Conservation (phyloP, 2,113 vertebrate species). For the Cygnus buccinator region DNA sequence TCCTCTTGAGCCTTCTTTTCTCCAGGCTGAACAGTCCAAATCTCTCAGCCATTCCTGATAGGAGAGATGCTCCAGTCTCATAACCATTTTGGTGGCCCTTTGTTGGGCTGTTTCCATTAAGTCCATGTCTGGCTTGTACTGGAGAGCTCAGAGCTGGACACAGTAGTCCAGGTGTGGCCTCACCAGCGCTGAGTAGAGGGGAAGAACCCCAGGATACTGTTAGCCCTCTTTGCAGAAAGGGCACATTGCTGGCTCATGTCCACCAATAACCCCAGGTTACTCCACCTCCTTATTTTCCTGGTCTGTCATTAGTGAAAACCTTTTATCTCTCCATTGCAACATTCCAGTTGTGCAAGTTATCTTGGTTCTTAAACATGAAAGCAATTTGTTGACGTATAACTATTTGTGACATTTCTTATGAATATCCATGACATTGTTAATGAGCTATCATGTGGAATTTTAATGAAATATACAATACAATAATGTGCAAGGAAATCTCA, state of each 20-base stretch:
- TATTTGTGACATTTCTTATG: neutral
- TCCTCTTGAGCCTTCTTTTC: too few relatives aligned
- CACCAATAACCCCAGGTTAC: neutral
- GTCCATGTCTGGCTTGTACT: neutral
- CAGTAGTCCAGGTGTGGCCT: neutral
- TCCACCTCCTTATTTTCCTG: neutral
- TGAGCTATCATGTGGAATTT: neutral
- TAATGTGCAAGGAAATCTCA: neutral
- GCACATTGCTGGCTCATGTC: neutral
- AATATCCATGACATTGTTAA: neutral
- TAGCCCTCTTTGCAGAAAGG: neutral
- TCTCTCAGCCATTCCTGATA: neutral
- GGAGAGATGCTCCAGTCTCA: neutral
- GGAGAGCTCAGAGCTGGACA: neutral
- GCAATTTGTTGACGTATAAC: neutral
- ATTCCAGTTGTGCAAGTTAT: neutral
- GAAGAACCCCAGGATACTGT: neutral
- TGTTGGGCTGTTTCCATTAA: neutral
- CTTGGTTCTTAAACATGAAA: neutral
- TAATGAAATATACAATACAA: neutral
- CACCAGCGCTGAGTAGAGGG: neutral
- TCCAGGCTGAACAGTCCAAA: too few relatives aligned
- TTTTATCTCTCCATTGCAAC: neutral
- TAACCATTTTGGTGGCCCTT: neutral
- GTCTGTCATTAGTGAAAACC: neutral